A percentile compares a stretch with the other conserved stretches of the same genome.
phyloP scores from a whole-genome alignment of 2,888 invertebrate species.

The Drosophila rubida region DNA sequence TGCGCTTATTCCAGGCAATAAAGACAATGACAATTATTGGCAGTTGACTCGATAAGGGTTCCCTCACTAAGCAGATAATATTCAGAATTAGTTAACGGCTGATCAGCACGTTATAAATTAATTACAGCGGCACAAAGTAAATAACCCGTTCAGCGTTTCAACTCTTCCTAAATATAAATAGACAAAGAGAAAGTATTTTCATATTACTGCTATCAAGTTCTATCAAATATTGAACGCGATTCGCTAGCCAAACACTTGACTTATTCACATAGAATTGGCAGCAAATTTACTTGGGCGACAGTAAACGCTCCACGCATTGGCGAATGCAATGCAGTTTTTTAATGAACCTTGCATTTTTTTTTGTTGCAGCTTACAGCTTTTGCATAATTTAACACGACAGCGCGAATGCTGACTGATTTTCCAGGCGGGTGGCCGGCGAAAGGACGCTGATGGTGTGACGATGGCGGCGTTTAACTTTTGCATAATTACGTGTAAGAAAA shows the following conservation, averaged over 20 bases:
- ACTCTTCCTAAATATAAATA: no score
- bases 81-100: not conserved
- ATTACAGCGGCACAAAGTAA: no score
- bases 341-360: constrained; percentile 42
- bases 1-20: constrained; percentile 20
- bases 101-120: no score
- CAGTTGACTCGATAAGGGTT: not conserved
- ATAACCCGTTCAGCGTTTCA: no score
- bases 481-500: constrained; percentile 73
- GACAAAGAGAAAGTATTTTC: no score
- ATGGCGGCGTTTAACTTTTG: constrained; percentile 68
- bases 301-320: constrained; percentile 39
- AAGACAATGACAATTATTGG: constrained; percentile 34
- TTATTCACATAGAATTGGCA: not conserved
- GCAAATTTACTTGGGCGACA: constrained; percentile 10
- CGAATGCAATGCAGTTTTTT: constrained; percentile 39
- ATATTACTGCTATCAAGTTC: no score
- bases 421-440: constrained; percentile 55
- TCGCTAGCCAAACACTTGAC: not conserved
- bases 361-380: constrained; percentile 22
- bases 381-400: constrained; percentile 70
- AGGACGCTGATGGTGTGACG: constrained; percentile 37
- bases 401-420: constrained; percentile 68
- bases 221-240: not conserved
- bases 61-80: not conserved